A percentile compares a stretch with the other conserved stretches of the same genome.
These are phyloP conservation scores for Xylota sylvarum DNA, from an alignment of 2,888 invertebrate species.

Conservation along the genomic window DNA sequence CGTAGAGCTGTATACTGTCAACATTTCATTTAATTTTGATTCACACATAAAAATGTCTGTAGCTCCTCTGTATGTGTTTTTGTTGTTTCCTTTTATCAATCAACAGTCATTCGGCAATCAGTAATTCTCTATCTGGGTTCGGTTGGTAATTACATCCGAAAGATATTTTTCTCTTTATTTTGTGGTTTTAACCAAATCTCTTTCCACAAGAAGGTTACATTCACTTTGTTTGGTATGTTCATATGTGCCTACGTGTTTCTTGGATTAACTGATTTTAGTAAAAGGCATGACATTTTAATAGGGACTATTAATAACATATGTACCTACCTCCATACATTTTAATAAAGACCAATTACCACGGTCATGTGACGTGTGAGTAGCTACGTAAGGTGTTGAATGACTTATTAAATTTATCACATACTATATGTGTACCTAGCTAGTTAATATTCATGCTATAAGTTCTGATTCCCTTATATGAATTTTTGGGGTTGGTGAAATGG, in stretches of 20 bases:
- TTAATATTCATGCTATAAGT: no score
- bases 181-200: conserved; percentile 3
- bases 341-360: no score
- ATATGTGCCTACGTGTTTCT: no score
- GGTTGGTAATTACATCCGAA: background rate
- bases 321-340: no score
- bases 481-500: no score
- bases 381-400: no score
- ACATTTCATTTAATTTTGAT: background rate
- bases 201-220: background rate
- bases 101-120: background rate
- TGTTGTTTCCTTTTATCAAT: background rate
- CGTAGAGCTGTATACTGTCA: no score
- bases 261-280: background rate
- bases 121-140: conserved; percentile 12
- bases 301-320: no score
- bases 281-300: conserved; percentile 3
- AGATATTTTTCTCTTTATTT: background rate
- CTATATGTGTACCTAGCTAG: no score
- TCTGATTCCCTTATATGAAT: no score
- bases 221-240: background rate
- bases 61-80: background rate
- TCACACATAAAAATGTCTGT: background rate
- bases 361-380: no score
- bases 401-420: no score